These are phyloP conservation scores for Synodontis membranacea DNA, from an alignment of 2,113 vertebrate species.

Conservation along the genomic window DNA sequence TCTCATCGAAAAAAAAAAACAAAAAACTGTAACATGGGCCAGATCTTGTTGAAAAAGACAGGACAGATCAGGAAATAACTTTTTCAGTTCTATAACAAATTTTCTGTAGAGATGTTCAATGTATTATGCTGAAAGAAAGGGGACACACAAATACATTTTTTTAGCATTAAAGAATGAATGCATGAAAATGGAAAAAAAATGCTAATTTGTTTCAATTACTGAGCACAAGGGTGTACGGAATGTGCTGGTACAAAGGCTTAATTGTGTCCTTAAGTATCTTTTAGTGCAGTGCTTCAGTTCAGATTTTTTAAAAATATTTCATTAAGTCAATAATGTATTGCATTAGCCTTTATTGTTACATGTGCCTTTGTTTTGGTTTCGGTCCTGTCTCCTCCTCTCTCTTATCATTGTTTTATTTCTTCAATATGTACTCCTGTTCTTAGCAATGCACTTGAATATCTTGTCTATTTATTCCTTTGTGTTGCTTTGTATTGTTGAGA, in stretches of 20 bases:
- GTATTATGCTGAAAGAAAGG: no score
- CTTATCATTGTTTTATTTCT: not conserved
- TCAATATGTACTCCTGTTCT: not conserved
- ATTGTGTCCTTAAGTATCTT: constrained; percentile 8
- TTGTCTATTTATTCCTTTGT: not conserved
- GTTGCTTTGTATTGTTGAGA: not conserved
- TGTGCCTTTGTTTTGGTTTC: not conserved
- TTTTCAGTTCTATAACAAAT: no score
- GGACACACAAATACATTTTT: no score
- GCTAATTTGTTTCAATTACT: no score
- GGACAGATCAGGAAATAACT: no score
- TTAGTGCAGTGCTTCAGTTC: not conserved
- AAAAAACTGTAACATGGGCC: no score
- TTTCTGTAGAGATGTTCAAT: no score
- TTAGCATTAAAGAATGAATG: no score
- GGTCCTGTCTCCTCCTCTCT: not conserved
- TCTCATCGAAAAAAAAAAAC: no score
- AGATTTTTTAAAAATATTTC: not conserved
- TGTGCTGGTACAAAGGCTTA: not conserved
- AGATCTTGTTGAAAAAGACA: no score
- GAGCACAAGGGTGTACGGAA: no score
- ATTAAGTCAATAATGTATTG: not conserved
- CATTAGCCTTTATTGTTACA: not conserved
- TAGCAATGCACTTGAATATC: not conserved
- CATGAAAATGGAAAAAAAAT: no score